phyloP scores from a whole-genome alignment of 2,113 vertebrate genomes.

The Atherinomorus stipes region DNA sequence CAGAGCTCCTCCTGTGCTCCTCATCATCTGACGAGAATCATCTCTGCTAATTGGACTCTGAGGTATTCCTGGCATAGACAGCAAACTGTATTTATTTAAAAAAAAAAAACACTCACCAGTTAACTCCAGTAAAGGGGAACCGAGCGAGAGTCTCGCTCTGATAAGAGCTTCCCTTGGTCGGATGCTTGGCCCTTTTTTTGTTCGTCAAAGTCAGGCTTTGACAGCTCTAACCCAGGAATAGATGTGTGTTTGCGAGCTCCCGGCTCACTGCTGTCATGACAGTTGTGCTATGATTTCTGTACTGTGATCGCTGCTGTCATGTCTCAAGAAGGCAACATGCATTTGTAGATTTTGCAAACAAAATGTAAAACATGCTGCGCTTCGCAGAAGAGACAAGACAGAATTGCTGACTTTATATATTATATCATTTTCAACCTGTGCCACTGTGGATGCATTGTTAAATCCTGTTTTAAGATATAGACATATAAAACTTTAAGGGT shows the following conservation, averaged over 20 bases:
- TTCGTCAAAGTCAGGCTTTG: conserved; percentile 51
- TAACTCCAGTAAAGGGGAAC: conserved; percentile 50
- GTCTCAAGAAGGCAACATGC: conserved; percentile 46
- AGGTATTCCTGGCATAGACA: conserved; percentile 58
- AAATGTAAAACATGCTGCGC: conserved; percentile 38
- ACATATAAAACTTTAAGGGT: neutral
- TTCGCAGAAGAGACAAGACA: conserved; percentile 6
- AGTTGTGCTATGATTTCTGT: conserved; percentile 55
- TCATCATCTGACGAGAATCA: conserved; percentile 59
- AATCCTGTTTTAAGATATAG: neutral
- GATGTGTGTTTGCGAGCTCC: conserved; percentile 32
- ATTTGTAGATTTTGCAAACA: conserved; percentile 43
- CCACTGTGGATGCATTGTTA: neutral
- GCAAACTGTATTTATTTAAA: conserved; percentile 46
- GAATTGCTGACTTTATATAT: conserved; percentile 12
- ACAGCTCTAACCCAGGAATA: conserved; percentile 66
- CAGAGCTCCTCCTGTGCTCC: conserved; percentile 29
- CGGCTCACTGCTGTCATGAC: conserved; percentile 31
- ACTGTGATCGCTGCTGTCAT: conserved; percentile 62
- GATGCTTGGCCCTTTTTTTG: conserved; percentile 47
- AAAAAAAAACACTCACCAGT: conserved; percentile 53
- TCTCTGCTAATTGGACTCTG: conserved; percentile 72
- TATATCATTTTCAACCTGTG: conserved; percentile 11
- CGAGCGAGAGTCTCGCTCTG: conserved; percentile 25
- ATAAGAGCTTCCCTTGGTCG: conserved; percentile 42